These are phyloP conservation scores for Oreochromis aureus DNA, from an alignment of 2,113 vertebrate genomes.

Conservation along the genomic window DNA sequence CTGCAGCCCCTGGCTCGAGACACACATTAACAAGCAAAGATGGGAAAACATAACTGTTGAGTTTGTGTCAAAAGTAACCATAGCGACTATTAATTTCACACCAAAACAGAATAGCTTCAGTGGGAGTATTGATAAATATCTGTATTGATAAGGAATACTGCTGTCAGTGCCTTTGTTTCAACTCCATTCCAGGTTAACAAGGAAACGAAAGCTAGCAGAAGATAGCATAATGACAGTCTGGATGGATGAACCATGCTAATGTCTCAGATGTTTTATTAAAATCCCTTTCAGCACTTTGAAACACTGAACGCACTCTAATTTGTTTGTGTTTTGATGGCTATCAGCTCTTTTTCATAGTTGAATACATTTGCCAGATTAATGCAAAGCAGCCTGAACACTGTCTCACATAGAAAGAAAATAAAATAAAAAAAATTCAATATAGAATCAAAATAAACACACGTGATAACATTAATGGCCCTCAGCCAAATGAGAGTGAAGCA, in stretches of 20 bases:
- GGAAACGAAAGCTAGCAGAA: neutral
- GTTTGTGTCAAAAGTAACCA: neutral
- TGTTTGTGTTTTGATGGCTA: neutral
- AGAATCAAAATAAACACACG: neutral
- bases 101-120: neutral
- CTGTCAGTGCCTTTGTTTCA: neutral
- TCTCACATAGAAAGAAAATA: neutral
- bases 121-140: neutral
- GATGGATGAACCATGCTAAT: neutral
- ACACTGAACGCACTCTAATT: neutral
- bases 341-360: neutral
- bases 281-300: neutral
- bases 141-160: neutral
- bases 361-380: neutral
- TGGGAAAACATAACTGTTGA: neutral
- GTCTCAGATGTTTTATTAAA: neutral
- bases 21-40: neutral
- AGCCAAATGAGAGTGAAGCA: neutral
- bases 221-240: neutral
- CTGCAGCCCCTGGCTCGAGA: neutral
- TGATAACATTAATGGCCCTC: neutral
- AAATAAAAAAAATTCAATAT: neutral
- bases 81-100: neutral
- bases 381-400: neutral
- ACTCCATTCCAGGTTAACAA: neutral